Base-by-base conservation (phyloP, 1,140 invertebrate species). In the Drosophila lacertosa region DNA sequence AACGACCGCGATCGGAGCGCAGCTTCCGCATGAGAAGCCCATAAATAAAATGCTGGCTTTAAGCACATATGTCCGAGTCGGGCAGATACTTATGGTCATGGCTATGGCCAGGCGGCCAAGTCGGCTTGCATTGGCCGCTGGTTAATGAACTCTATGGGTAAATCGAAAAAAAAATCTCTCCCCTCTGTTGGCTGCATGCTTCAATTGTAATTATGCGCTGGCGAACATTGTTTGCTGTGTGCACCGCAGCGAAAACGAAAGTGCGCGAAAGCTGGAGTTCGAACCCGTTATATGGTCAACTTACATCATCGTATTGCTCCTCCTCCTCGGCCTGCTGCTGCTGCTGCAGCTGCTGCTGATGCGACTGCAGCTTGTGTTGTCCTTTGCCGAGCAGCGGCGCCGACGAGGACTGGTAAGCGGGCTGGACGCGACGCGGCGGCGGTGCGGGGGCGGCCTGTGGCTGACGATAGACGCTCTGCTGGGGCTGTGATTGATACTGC, bases 231-330 rank as follows among this genome's bases (percentile, higher is more conserved):
- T 59, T 69, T 60, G 44, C 22, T 15, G 22, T 40, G 57, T 39
- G 26, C 26, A 29, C 6, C 26, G 20, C 20, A 79, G 75, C 77
- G 81, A 86, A 86, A 86, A 77, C 60, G 81, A 86, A 86, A 86
- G 81, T 86, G 62, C 55, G 76, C 76, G 76, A 84, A 83, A 84
- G 60, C 33, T n/a, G 33, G 10, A 45, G 33, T 53, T 51, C 71
- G 29, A 73, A 51, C 59, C 37, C 18, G 72, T 77, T 77, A 77
- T 77, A 77, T 77, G 39, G 42, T 44, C 32, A 47, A 91, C 89
- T 91, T 90, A 91, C 89, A 74, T 91, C 89, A 89, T 91, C 89
- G 64, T 90, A 90, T 22, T 90, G 75, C 67, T 90, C 89, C 74
- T 91, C 89, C 67, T 90, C 89, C 63, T 82, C 60, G 22, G 65